These are phyloP conservation scores for Corapipo altera DNA, from an alignment of 2,113 vertebrate species.

Conservation along the genomic window DNA sequence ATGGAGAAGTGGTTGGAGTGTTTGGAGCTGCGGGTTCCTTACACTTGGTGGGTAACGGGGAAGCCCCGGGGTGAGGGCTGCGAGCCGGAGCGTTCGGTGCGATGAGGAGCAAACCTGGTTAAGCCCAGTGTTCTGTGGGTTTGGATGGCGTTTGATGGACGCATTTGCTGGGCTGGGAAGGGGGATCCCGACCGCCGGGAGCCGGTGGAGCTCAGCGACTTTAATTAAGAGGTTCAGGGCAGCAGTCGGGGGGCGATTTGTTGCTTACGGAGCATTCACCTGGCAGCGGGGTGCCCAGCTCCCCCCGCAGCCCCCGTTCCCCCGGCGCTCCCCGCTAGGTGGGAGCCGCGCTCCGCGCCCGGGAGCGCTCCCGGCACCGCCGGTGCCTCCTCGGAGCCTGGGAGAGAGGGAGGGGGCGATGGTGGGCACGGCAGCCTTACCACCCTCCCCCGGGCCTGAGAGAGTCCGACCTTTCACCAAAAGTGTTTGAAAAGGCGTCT, in stretches of 20 bases:
- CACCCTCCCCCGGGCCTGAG: rapidly evolving
- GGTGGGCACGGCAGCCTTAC: background rate
- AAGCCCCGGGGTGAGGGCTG: rapidly evolving
- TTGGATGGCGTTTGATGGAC: rapidly evolving
- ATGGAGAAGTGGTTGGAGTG: rapidly evolving
- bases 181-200: background rate
- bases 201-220: background rate
- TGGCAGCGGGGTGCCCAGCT: background rate
- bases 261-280: rapidly evolving
- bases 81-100: background rate
- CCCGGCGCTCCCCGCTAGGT: slow-evolving; percentile 18
- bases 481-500: rapidly evolving
- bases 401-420: rapidly evolving
- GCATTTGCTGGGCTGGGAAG: background rate
- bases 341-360: background rate
- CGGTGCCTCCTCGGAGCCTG: background rate
- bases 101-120: background rate
- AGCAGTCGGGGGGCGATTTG: background rate
- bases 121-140: background rate
- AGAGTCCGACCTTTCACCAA: rapidly evolving
- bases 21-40: background rate
- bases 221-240: slow-evolving; percentile 30
- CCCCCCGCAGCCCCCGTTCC: background rate
- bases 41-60: background rate
- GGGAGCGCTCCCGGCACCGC: background rate